Evolutionary conservation across 2,797 vertebrate species (phyloP).

Genomic region (Telmatherina bonti): DNA sequence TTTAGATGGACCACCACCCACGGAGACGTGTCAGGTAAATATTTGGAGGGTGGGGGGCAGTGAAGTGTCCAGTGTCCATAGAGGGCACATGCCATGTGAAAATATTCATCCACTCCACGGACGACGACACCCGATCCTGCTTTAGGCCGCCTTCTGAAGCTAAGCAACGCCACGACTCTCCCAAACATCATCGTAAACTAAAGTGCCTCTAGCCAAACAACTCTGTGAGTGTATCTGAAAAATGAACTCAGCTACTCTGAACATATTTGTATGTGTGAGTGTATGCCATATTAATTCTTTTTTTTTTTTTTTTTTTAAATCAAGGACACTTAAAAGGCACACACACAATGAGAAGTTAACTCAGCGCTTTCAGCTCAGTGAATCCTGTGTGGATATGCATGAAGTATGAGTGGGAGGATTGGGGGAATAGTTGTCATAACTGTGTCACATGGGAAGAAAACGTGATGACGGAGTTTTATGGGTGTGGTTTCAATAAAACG

Average conservation of each 20-base stretch:
- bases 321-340: slow-evolving; percentile 9
- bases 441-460: slow-evolving; percentile 32
- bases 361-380: slow-evolving; percentile 34
- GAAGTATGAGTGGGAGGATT: slow-evolving; percentile 1
- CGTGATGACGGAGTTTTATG: slow-evolving; percentile 53
- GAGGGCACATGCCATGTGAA: slow-evolving; percentile 70
- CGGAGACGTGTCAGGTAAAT: slow-evolving; percentile 82
- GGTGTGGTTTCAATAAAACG: slow-evolving; percentile 41
- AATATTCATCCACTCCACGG: slow-evolving; percentile 54
- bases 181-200: slow-evolving; percentile 77
- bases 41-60: slow-evolving; percentile 68
- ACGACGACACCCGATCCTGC: slow-evolving; percentile 80
- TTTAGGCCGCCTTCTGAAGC: slow-evolving; percentile 72
- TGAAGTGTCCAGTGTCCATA: slow-evolving; percentile 77
- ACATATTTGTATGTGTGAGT: background rate
- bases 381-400: slow-evolving; percentile 16
- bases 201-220: slow-evolving; percentile 59
- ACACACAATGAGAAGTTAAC: slow-evolving; percentile 12
- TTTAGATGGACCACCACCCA: slow-evolving; percentile 83
- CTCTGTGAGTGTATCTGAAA: slow-evolving; percentile 6
- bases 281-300: background rate
- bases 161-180: slow-evolving; percentile 53
- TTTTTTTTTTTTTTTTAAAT: background rate
- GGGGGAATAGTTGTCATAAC: slow-evolving; percentile 39
- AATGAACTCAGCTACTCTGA: background rate